Evolutionary conservation across 2,113 vertebrate genomes (phyloP).

Genomic region (Vicugna pacos): DNA sequence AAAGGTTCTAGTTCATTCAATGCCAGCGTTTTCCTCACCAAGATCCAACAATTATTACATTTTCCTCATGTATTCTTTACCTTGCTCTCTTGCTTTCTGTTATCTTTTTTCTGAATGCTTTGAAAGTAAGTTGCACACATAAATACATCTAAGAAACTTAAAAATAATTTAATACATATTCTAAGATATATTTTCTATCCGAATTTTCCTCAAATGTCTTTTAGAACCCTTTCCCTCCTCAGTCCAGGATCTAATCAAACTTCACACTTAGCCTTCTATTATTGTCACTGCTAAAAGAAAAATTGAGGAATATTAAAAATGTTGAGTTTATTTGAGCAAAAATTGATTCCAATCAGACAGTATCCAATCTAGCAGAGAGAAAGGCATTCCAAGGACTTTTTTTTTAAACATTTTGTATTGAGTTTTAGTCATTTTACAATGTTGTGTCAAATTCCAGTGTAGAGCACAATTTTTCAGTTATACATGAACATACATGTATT

Average conservation of each 20-base stretch:
- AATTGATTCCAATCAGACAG: neutral
- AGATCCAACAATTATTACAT: neutral
- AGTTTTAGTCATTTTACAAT: too few species aligned
- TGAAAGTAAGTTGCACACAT: neutral
- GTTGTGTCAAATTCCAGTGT: too few species aligned
- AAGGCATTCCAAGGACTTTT: neutral
- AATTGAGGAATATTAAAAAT: neutral
- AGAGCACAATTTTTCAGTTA: too few species aligned
- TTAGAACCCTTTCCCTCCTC: neutral
- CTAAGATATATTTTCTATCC: neutral
- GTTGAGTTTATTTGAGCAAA: neutral
- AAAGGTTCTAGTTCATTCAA: neutral
- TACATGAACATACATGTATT: too few species aligned
- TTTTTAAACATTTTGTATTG: too few species aligned
- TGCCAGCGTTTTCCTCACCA: neutral
- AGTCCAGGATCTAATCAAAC: neutral
- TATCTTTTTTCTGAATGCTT: neutral
- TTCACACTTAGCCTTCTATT: neutral
- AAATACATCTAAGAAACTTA: neutral
- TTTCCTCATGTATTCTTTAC: neutral
- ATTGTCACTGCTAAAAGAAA: neutral
- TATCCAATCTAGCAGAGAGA: neutral
- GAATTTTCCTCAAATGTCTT: neutral
- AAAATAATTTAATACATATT: neutral
- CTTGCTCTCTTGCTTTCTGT: neutral